A percentile compares a stretch with the other conserved stretches of the same genome.
Evolutionary conservation across 2,797 vertebrate species (phyloP).

Genomic region (Australoheros facetus): DNA sequence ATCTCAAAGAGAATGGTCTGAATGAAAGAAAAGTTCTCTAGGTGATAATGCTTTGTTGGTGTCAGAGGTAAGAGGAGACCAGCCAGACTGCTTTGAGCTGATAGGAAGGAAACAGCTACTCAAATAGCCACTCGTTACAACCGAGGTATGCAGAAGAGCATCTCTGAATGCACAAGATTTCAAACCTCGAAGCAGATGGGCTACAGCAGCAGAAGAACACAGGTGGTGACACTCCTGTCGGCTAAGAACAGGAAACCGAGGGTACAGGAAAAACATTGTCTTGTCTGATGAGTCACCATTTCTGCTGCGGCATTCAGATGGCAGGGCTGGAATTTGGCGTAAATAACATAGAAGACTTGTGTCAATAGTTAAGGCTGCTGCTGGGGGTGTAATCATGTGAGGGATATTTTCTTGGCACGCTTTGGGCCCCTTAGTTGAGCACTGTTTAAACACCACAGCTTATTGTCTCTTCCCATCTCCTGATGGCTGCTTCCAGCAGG

Average conservation of each 20-base stretch:
- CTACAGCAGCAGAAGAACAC: neutral
- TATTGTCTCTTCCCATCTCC: neutral
- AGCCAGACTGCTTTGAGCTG: neutral
- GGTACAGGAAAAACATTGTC: neutral
- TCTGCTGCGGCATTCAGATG: neutral
- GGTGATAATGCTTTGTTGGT: no score
- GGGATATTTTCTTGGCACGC: neutral
- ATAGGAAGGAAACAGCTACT: neutral
- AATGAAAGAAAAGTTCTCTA: no score
- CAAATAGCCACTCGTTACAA: neutral
- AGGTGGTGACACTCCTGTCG: fast-evolving
- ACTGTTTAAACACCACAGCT: neutral
- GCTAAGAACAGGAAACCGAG: neutral
- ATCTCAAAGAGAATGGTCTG: neutral
- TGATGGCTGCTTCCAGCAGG: neutral
- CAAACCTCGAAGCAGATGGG: neutral
- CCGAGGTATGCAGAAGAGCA: neutral
- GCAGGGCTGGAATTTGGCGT: neutral
- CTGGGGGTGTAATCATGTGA: neutral
- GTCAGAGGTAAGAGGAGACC: neutral
- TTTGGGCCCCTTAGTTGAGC: neutral
- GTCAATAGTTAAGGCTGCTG: neutral
- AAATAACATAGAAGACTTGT: neutral
- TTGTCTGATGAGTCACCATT: neutral
- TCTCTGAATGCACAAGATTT: neutral